Percentiles rank a stretch among this genome's conserved stretches.
phyloP scores from a whole-genome alignment of 2,888 invertebrate species.

The Drosophila quinaria region DNA sequence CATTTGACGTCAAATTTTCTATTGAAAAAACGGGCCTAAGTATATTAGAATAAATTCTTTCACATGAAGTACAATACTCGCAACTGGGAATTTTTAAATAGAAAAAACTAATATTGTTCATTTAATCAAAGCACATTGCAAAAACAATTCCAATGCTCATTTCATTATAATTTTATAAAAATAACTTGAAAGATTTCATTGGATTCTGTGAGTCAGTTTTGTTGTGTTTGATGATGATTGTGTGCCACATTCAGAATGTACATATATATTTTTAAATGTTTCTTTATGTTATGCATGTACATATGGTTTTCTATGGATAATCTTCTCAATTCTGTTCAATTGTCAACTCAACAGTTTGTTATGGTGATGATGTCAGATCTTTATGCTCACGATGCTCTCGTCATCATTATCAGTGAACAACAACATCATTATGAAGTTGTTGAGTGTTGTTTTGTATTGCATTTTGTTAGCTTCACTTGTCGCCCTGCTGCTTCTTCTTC shows the following conservation, averaged over 20 bases:
- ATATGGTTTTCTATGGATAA: conserved; percentile 14
- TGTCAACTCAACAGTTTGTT: conserved; percentile 43
- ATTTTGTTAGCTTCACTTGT: conserved; percentile 55
- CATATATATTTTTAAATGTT: conserved; percentile 19
- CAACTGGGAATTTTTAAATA: background rate
- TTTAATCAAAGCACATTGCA: background rate
- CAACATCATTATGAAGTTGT: conserved; percentile 31
- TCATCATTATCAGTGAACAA: conserved; percentile 46
- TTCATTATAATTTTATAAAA: conserved; percentile 4
- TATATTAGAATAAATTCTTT: background rate
- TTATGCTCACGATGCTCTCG: conserved; percentile 48
- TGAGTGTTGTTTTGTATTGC: conserved; percentile 54
- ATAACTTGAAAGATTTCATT: conserved; percentile 11
- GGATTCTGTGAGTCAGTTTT: conserved; percentile 36
- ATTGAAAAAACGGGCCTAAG: too few species aligned
- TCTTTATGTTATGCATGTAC: background rate
- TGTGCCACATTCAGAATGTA: conserved; percentile 12
- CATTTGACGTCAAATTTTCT: too few species aligned
- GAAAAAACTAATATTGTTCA: background rate
- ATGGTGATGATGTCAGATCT: conserved; percentile 62
- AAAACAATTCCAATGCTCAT: conserved; percentile 1
- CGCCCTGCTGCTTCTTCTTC: conserved; percentile 40
- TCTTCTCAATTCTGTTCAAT: conserved; percentile 37
- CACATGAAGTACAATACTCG: background rate
- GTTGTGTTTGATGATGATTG: background rate